Conservation (phyloP, 2,888 invertebrate species). For the Ctena decussata region DNA sequence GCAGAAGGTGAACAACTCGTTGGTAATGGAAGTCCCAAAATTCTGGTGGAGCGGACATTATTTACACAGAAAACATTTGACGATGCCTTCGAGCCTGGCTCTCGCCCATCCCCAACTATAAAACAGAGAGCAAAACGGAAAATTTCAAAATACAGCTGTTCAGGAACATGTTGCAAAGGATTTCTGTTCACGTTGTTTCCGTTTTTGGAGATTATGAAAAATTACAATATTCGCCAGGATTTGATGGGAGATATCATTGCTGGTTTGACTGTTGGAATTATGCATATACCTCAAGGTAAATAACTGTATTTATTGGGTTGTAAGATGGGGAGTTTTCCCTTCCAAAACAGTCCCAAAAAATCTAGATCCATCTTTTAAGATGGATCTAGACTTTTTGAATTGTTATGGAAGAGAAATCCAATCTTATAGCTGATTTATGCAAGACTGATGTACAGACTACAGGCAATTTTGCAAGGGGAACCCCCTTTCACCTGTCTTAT, state of each 20-base stretch:
- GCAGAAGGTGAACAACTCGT: not conserved
- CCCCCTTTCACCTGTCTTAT: too few species aligned
- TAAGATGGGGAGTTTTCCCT: too few species aligned
- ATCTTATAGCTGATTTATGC: too few species aligned
- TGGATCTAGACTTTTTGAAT: too few species aligned
- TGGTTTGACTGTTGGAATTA: constrained; percentile 92
- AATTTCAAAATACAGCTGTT: constrained; percentile 56
- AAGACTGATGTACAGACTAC: too few species aligned
- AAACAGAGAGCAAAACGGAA: constrained; percentile 63
- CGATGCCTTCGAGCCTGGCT: constrained; percentile 66
- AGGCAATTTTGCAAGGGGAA: too few species aligned
- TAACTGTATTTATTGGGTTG: too few species aligned
- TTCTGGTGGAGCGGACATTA: constrained; percentile 36
- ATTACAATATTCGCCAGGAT: constrained; percentile 86
- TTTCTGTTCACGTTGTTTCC: constrained; percentile 78
- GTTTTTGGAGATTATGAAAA: constrained; percentile 79
- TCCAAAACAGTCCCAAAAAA: too few species aligned
- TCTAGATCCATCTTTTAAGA: too few species aligned
- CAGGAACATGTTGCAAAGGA: constrained; percentile 65
- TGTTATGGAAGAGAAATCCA: too few species aligned
- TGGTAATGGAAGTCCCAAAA: constrained; percentile 1
- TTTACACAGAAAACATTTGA: constrained; percentile 81
- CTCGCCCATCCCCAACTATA: constrained; percentile 54
- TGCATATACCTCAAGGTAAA: constrained; percentile 86
- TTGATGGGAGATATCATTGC: constrained; percentile 92